phyloP scores from a whole-genome alignment of 2,888 invertebrate genomes.

The Gymnosoma rotundatum region DNA sequence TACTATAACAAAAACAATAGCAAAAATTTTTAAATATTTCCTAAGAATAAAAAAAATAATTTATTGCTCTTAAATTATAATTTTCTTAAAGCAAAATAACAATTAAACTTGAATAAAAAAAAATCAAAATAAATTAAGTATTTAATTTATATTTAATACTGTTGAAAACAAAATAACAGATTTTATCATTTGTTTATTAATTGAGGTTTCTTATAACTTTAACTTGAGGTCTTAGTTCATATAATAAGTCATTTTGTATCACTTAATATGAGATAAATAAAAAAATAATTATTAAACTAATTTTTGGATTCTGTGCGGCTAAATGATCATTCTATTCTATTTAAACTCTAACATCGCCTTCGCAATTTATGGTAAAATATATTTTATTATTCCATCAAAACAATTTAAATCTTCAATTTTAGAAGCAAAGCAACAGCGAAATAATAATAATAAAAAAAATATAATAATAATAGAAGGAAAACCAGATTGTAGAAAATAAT shows the following conservation, averaged over 20 bases:
- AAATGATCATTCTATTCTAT: not conserved
- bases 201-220: too few relatives aligned
- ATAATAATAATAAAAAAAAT: constrained; percentile 7
- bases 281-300: constrained; percentile 14
- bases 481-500: constrained; percentile 60
- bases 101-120: not conserved
- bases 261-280: constrained; percentile 8
- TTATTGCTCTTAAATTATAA: constrained; percentile 28
- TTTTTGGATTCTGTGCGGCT: constrained; percentile 1
- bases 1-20: not conserved
- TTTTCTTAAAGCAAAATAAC: constrained; percentile 25
- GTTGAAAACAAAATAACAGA: not conserved
- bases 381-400: constrained; percentile 55
- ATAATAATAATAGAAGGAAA: constrained; percentile 54
- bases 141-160: not conserved
- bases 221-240: not conserved
- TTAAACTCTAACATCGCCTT: constrained; percentile 43
- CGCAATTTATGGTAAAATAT: constrained; percentile 55
- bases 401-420: constrained; percentile 65
- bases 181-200: too few relatives aligned
- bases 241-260: not conserved
- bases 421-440: constrained; percentile 19
- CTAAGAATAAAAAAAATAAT: constrained; percentile 29
- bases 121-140: constrained; percentile 29
- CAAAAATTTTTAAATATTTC: constrained; percentile 22